These are phyloP conservation scores for Zoroaster sp. DNA, from an alignment of 53 echinoderm and acorn worm genomes.

Conservation along the genomic window DNA sequence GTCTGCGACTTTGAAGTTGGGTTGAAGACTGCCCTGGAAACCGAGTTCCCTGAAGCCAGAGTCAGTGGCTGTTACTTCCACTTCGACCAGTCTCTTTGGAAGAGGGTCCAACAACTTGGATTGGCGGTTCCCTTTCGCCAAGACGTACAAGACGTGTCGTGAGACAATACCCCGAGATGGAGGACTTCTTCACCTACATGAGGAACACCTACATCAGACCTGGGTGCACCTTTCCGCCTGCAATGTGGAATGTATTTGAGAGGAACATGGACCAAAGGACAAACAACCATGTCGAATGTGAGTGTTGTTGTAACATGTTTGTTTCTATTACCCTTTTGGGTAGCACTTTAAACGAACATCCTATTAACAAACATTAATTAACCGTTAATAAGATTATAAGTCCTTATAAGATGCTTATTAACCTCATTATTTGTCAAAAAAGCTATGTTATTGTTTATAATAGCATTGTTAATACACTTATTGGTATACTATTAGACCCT, in stretches of 20 bases:
- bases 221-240: neutral
- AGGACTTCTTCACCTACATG: constrained; percentile 10
- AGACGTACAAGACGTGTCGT: neutral
- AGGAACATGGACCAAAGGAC: constrained; percentile 19
- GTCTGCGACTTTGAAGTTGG: constrained; percentile 39
- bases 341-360: too few species aligned
- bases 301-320: neutral
- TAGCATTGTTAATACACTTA: too few species aligned
- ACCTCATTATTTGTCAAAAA: too few species aligned
- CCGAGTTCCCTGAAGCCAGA: constrained; percentile 19
- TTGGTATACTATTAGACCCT: too few species aligned
- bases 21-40: constrained; percentile 3
- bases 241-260: constrained; percentile 46
- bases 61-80: constrained; percentile 53
- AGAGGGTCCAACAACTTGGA: constrained; percentile 32
- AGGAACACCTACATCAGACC: neutral
- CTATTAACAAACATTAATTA: too few species aligned
- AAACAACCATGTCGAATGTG: constrained; percentile 50
- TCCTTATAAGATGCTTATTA: too few species aligned
- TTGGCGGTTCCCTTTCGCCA: constrained; percentile 1
- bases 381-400: too few species aligned
- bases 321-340: neutral
- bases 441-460: neutral
- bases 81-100: constrained; percentile 38
- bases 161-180: neutral